Conservation (phyloP, 2,888 invertebrate species). For the Anarsia innoxiella region DNA sequence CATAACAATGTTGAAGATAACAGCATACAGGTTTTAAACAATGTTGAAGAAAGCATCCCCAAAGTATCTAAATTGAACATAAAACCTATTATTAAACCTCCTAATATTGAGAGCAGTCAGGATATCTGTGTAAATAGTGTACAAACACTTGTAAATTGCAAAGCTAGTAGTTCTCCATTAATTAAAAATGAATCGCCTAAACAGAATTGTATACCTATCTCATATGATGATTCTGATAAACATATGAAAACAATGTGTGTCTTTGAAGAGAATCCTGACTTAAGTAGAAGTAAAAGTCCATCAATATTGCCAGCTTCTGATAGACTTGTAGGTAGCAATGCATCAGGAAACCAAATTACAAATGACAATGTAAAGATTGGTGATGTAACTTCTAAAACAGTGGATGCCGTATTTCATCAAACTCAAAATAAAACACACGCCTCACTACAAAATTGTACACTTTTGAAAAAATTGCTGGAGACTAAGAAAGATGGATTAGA, state of each 20-base stretch:
- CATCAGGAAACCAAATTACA: no score
- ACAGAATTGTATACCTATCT: constrained; percentile 28
- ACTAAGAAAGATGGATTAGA: constrained; percentile 44
- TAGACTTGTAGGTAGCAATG: no score
- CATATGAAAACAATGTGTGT: constrained; percentile 16
- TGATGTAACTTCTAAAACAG: no score
- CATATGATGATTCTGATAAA: constrained; percentile 11
- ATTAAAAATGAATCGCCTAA: constrained; percentile 12
- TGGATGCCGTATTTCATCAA: constrained; percentile 13
- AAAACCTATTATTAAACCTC: constrained; percentile 41
- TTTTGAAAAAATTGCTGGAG: constrained; percentile 61
- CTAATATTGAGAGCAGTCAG: constrained; percentile 20
- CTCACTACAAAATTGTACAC: constrained; percentile 53
- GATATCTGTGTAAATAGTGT: no score
- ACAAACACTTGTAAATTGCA: no score
- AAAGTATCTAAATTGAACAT: constrained; percentile 46
- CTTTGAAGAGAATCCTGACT: no score
- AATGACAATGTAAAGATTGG: no score
- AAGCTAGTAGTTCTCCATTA: constrained; percentile 11
- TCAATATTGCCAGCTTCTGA: no score
- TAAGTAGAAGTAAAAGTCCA: no score
- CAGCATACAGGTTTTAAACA: constrained; percentile 37
- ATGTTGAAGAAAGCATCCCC: constrained; percentile 32
- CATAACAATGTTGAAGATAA: constrained; percentile 29
- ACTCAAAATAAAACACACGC: constrained; percentile 28